Evolutionary conservation across 2,797 vertebrate species (phyloP).

Genomic region (Cyprinodon diabolis): DNA sequence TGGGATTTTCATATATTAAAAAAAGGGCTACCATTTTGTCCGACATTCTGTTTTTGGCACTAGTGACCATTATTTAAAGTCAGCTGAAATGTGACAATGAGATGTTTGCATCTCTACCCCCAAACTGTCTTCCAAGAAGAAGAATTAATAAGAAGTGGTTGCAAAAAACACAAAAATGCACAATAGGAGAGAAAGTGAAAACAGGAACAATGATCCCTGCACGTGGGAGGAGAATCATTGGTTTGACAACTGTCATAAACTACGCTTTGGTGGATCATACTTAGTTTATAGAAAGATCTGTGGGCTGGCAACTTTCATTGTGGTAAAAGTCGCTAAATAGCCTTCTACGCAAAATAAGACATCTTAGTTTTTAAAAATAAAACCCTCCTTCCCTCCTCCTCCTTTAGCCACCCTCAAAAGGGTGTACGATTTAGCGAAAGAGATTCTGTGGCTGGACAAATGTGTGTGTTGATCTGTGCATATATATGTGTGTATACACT

Average conservation of each 20-base stretch:
- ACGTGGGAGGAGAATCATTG: no score
- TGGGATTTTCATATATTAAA: no score
- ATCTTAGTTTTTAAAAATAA: conserved; percentile 44
- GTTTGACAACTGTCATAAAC: background rate
- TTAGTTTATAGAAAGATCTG: conserved; percentile 38
- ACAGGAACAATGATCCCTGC: background rate
- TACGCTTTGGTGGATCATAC: conserved; percentile 16
- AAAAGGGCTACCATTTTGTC: no score
- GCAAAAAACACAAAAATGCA: background rate
- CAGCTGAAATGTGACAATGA: no score
- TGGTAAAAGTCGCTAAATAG: conserved; percentile 42
- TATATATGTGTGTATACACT: conserved; percentile 24
- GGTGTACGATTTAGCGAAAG: conserved; percentile 57
- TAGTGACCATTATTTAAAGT: no score
- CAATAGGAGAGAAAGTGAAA: background rate
- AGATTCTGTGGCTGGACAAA: conserved; percentile 39
- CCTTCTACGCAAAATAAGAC: conserved; percentile 37
- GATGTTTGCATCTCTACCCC: background rate
- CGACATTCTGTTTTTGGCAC: no score
- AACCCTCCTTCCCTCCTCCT: conserved; percentile 21
- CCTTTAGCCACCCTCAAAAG: conserved; percentile 32
- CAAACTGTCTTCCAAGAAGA: background rate
- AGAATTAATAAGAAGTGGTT: background rate
- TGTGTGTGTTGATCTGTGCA: conserved; percentile 36
- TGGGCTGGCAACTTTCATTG: conserved; percentile 45